These are phyloP conservation scores for Xanthia icteritia DNA, from an alignment of 2,888 invertebrate species.

Conservation along the genomic window DNA sequence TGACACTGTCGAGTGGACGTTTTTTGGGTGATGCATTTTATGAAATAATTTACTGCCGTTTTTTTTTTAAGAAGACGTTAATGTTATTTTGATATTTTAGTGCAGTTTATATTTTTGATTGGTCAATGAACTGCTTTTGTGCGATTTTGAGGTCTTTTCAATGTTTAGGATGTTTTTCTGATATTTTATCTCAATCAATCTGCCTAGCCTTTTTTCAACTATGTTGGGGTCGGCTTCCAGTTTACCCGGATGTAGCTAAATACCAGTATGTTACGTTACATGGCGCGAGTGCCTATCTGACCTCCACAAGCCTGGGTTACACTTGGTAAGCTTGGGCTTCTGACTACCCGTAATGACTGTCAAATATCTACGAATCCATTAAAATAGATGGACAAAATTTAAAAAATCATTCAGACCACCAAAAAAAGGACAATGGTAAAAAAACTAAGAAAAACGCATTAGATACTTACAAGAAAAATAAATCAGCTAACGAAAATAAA, in stretches of 20 bases:
- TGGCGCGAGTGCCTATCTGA: neutral
- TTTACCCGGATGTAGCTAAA: neutral
- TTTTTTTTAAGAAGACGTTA: neutral
- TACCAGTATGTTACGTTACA: neutral
- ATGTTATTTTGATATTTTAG: conserved; percentile 34
- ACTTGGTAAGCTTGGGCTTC: neutral
- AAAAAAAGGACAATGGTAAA: no score
- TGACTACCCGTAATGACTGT: no score
- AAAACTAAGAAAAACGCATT: no score
- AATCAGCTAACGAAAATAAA: no score
- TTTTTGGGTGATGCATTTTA: conserved; percentile 42
- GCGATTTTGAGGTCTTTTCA: conserved; percentile 23
- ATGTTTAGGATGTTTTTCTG: conserved; percentile 32
- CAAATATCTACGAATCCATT: neutral
- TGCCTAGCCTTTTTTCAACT: neutral
- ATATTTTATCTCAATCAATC: neutral
- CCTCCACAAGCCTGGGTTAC: neutral
- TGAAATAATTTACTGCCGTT: conserved; percentile 23
- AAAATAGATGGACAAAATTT: no score
- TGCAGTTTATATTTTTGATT: conserved; percentile 39
- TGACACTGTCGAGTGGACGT: conserved; percentile 30
- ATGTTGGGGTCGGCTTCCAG: neutral
- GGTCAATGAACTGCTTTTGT: conserved; percentile 41
- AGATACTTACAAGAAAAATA: no score
- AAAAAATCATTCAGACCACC: no score